Base-by-base conservation (phyloP, 2,113 vertebrate genomes). In the Rhinolophus sinicus region DNA sequence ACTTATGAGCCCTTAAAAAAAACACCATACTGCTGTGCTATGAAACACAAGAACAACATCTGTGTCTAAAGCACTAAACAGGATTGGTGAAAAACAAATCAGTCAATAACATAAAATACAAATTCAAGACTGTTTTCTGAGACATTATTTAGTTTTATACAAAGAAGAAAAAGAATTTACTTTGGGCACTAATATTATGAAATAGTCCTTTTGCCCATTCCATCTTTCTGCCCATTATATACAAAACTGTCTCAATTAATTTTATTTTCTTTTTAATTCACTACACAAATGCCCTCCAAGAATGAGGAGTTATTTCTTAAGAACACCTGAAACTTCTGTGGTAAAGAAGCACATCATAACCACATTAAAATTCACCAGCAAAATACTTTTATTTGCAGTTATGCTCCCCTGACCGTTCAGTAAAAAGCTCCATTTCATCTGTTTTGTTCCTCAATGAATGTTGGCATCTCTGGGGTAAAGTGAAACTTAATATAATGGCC, bases 191-290 rank as follows among this genome's bases (percentile, higher is more conserved):
- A 22, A 92, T 8, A 8, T 78, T 60, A 78, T 65, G 54, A 76
- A 82, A 58, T 72, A 33, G 21, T 70, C 67, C 18, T 72, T 87
- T 69, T 64, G 62, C 12, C 50, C 22, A 28, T 84, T 87, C 64
- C 2, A 85, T 13, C 13, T 87, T 69, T 82, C 84, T 93, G 33
- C 16, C n/a, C 60, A 69, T 47, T 93, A 87, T 50, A 65, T 16
- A 77, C 11, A 85, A 18, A 84, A 58, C 1, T 70, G 21, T 44
- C 88, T 85, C 35, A 40, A 78, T 60, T 19, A 72, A 83, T 70
- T 52, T 88, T 33, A 93, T 86, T 77, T 65, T 75, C 69, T 83
- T 92, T 96, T 84, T 67, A 64, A 65, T 88, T 96, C 60, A 81
- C 38, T 77, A 76, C 15, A 86, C 62, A 87, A 90, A 80, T 78